Percentiles rank a stretch among this genome's conserved stretches.
Conservation (phyloP, 1,140 invertebrate species). For the Neocloeon triangulifer region DNA sequence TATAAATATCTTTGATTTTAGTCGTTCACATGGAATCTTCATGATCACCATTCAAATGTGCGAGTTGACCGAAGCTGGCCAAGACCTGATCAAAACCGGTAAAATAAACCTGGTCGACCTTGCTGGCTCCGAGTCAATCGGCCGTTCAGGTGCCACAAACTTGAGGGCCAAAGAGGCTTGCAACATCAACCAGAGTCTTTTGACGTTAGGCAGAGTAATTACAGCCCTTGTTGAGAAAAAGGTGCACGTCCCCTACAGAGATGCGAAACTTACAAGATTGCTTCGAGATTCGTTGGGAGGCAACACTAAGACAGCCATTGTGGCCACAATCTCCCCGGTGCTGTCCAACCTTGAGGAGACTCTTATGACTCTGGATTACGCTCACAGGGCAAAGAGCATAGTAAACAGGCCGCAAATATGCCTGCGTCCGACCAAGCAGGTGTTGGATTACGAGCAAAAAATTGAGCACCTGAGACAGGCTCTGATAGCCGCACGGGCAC, state of each 20-base stretch:
- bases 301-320: slow-evolving; percentile 83
- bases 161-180: slow-evolving; percentile 80
- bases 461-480: slow-evolving; percentile 70
- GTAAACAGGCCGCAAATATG: slow-evolving; percentile 89
- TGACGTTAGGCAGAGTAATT: slow-evolving; percentile 92
- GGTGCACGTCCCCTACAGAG: slow-evolving; percentile 83
- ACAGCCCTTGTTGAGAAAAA: slow-evolving; percentile 81
- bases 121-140: slow-evolving; percentile 92
- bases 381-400: slow-evolving; percentile 85
- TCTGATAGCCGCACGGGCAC: slow-evolving; percentile 57
- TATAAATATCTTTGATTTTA: slow-evolving; percentile 18
- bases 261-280: slow-evolving; percentile 79
- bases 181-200: slow-evolving; percentile 85
- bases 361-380: slow-evolving; percentile 86
- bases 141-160: slow-evolving; percentile 77
- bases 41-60: slow-evolving; percentile 86
- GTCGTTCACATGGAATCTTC: slow-evolving; percentile 90
- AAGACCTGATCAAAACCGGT: slow-evolving; percentile 84
- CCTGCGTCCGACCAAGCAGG: slow-evolving; percentile 74
- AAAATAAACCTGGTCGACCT: slow-evolving; percentile 93
- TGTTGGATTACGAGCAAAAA: slow-evolving; percentile 74
- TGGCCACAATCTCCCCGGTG: slow-evolving; percentile 84
- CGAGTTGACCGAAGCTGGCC: slow-evolving; percentile 69
- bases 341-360: slow-evolving; percentile 80
- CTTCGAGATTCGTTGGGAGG: slow-evolving; percentile 91